These are phyloP conservation scores for Euglossa dilemma DNA, from an alignment of 1,140 invertebrate species.

Conservation along the genomic window DNA sequence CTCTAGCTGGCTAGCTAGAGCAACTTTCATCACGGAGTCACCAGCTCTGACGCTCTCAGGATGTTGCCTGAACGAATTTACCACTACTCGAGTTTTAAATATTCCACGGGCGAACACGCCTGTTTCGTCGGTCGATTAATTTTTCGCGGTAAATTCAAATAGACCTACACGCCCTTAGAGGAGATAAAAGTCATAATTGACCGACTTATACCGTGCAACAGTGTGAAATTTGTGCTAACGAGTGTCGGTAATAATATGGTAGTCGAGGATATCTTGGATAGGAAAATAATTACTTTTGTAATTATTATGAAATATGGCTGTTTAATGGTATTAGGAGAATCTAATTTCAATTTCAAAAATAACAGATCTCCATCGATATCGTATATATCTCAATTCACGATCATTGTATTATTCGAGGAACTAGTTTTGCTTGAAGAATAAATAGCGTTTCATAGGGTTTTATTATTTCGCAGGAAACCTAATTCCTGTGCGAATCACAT, in stretches of 20 bases:
- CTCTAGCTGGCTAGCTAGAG: slow-evolving; percentile 63
- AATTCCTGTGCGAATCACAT: too few relatives aligned
- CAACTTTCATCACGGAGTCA: slow-evolving; percentile 62
- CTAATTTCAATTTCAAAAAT: neutral
- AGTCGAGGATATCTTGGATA: neutral
- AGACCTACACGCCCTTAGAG: too few relatives aligned
- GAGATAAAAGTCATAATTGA: too few relatives aligned
- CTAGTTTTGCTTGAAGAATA: too few relatives aligned
- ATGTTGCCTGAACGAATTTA: neutral
- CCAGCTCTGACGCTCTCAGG: neutral
- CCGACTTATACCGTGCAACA: neutral
- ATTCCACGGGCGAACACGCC: too few relatives aligned
- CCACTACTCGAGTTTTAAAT: too few relatives aligned
- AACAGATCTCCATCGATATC: neutral
- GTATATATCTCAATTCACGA: too few relatives aligned
- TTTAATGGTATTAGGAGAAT: neutral
- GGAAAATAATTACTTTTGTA: neutral
- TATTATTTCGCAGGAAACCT: too few relatives aligned
- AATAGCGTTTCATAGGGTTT: too few relatives aligned
- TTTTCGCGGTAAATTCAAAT: too few relatives aligned
- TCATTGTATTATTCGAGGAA: too few relatives aligned
- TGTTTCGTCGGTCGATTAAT: too few relatives aligned
- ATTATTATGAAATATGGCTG: neutral
- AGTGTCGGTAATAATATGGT: neutral
- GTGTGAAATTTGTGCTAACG: neutral